A percentile compares a stretch with the other conserved stretches of the same genome.
These are phyloP conservation scores for Sycophila sp. DNA, from an alignment of 1,140 invertebrate species.

Conservation along the genomic window DNA sequence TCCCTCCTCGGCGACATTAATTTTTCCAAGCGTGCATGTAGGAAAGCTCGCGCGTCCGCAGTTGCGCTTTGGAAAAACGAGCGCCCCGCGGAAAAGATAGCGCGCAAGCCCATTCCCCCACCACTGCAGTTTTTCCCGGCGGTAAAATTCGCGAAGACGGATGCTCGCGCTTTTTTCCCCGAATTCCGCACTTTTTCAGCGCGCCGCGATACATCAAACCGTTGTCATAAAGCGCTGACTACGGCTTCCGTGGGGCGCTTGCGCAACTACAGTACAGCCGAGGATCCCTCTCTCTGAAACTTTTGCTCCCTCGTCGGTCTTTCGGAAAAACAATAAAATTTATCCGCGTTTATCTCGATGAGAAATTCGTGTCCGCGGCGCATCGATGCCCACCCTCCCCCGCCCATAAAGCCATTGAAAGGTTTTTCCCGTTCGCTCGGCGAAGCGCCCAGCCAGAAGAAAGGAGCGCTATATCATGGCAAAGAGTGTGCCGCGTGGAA, in stretches of 20 bases:
- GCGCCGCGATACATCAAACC: constrained; percentile 19
- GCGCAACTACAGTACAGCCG: background rate
- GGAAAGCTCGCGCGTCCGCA: background rate
- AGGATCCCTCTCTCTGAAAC: too few relatives aligned
- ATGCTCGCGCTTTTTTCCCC: background rate
- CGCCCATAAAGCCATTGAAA: constrained; percentile 15
- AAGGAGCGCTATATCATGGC: background rate
- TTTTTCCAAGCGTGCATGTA: background rate
- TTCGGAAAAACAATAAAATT: constrained; percentile 36
- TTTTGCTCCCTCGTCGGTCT: background rate
- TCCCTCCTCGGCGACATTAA: background rate
- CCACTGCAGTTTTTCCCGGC: background rate
- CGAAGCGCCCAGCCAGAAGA: background rate
- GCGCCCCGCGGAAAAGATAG: background rate
- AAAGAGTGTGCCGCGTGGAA: background rate
- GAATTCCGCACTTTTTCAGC: background rate
- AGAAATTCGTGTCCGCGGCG: constrained; percentile 10
- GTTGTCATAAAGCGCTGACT: constrained; percentile 36
- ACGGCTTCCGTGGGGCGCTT: background rate
- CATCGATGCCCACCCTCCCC: background rate
- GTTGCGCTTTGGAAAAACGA: background rate
- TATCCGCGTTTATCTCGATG: constrained; percentile 32
- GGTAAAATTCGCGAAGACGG: constrained; percentile 20
- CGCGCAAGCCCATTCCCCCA: background rate
- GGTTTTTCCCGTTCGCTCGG: background rate